These are phyloP conservation scores for Melanotaenia pygmaea DNA, from an alignment of 2,797 vertebrate genomes.

Conservation along the genomic window DNA sequence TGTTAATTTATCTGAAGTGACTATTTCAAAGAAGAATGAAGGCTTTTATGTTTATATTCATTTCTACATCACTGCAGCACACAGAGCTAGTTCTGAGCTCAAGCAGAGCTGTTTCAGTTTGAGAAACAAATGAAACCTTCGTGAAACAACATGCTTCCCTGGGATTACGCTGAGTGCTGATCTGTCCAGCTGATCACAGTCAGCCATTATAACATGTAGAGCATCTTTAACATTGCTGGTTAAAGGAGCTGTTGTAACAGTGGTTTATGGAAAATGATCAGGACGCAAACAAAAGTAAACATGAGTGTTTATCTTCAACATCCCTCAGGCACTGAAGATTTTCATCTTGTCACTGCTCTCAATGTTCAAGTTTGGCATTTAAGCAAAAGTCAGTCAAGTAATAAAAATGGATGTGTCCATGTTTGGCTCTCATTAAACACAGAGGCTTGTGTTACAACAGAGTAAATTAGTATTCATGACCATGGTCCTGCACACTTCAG, in stretches of 20 bases:
- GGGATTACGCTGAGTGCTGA: slow-evolving; percentile 20
- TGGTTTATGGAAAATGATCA: slow-evolving; percentile 25
- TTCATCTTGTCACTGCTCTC: slow-evolving; percentile 14
- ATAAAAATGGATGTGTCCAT: slow-evolving; percentile 55
- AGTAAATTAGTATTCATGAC: slow-evolving; percentile 55
- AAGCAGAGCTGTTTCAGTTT: slow-evolving; percentile 3
- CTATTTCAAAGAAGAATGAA: too few species aligned
- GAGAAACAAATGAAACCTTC: slow-evolving; percentile 29
- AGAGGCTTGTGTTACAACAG: neutral
- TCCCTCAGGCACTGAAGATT: slow-evolving; percentile 8
- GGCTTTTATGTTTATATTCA: too few species aligned
- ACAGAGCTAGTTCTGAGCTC: neutral
- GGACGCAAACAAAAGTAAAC: slow-evolving; percentile 32
- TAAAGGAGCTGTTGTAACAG: slow-evolving; percentile 6
- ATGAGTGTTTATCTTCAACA: slow-evolving; percentile 45
- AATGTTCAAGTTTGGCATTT: slow-evolving; percentile 61
- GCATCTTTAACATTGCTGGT: slow-evolving; percentile 12
- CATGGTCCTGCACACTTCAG: slow-evolving; percentile 28
- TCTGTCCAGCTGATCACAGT: slow-evolving; percentile 24
- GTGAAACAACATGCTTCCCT: neutral
- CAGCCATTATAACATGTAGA: too few species aligned
- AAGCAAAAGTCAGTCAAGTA: slow-evolving; percentile 63
- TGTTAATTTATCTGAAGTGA: too few species aligned
- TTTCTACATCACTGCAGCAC: neutral
- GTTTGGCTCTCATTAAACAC: slow-evolving; percentile 58